Base-by-base conservation (phyloP, 2,888 invertebrate genomes). In the Tinea semifulvella region DNA sequence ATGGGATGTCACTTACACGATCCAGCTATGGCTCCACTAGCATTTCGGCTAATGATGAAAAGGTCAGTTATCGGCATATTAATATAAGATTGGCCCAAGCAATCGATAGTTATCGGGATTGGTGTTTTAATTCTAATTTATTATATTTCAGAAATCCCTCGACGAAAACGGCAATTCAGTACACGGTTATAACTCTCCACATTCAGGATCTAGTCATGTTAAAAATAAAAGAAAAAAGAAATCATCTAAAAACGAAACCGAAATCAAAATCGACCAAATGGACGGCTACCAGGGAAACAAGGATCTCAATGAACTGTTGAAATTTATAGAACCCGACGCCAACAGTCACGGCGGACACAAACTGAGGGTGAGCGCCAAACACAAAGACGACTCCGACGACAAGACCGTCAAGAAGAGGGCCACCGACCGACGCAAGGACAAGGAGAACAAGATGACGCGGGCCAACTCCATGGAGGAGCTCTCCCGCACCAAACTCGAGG, bases 81-180 rank as follows among this genome's bases (percentile, higher is more conserved):
- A 35, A 35, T 22, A 5, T 22, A 22, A 22, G 25, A 22, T 22
- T 8, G 25, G 25, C 25, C 25, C n/a, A 22, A 22, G 22, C 22
- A 22, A 22, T 22, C 8, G 8, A 22, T 22, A 22, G 22, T 22
- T 5, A 22, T 7, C 6, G 22, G 22, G 22, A 22, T 8, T 22
- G 22, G 22, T 5, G 5, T 22, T 22, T 22, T 22, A 7, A 22
- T 5, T 22, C 22, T 5, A n/a, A 8, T 8, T 27, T 27, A 2
- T 31, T 7, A 3, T 11, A 31, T 83, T 82, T 45, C 72, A 86
- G 84, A 89, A 88, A 68, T 82, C 88, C 50, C 76, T 89, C 49
- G 92, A 92, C 72, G 92, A 92, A 73, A 92, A 92, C 63, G 91
- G 90, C 49, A 92, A 92, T 65, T 84, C 91, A 26, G 75, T 91